Percentiles rank a stretch among this genome's conserved stretches.
These are phyloP conservation scores for Stichodactyla mertensii DNA, from an alignment of 64 coral and sea anemone genomes.

Conservation along the genomic window DNA sequence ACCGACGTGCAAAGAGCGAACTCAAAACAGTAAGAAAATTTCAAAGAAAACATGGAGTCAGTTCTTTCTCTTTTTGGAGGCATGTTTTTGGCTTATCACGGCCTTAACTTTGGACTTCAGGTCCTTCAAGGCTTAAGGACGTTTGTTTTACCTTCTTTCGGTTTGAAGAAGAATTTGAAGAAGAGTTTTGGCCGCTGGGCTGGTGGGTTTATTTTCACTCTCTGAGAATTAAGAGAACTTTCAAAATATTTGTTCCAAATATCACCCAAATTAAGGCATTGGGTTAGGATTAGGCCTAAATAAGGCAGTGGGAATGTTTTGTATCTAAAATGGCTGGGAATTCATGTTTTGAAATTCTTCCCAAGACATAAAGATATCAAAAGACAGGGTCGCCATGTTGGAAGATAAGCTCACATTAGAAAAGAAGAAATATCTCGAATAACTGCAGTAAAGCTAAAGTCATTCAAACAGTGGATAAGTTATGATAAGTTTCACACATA, in stretches of 20 bases:
- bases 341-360: too few species aligned
- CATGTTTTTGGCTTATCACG: slow-evolving; percentile 56
- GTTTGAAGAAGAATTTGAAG: slow-evolving; percentile 68
- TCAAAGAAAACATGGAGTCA: not conserved
- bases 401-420: too few species aligned
- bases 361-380: too few species aligned
- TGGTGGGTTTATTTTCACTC: not conserved
- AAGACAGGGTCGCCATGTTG: too few species aligned
- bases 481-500: too few species aligned
- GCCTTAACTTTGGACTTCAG: slow-evolving; percentile 51
- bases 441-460: too few species aligned
- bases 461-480: too few species aligned
- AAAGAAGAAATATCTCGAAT: too few species aligned
- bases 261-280: not conserved
- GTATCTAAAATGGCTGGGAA: not conserved
- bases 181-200: slow-evolving; percentile 64
- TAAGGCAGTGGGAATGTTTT: not conserved
- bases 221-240: not conserved
- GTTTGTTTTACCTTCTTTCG: slow-evolving; percentile 71
- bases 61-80: slow-evolving; percentile 29
- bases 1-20: not conserved
- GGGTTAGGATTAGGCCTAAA: not conserved
- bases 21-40: not conserved
- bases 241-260: not conserved
- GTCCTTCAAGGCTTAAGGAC: slow-evolving; percentile 69